Base-by-base conservation (phyloP, 2,113 vertebrate species). In the Amblyopsis rosae region DNA sequence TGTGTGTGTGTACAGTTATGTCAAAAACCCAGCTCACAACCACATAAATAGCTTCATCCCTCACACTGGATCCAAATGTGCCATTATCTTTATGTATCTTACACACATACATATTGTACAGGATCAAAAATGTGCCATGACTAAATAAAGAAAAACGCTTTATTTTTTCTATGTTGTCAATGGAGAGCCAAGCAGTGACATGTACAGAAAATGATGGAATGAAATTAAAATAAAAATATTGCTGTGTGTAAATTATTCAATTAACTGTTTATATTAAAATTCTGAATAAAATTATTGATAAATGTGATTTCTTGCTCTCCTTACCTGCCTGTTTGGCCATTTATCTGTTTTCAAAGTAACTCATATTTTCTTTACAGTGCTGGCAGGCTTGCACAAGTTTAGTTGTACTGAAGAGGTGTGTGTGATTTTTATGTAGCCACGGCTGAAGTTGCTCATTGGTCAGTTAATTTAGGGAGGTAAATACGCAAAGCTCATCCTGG, bases 251-350 rank as follows among this genome's bases (percentile, higher is more conserved):
- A 95, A 94, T 93, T 95, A 94, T 93, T 94, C 93, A 95, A 96
- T 96, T 94, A 96, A 94, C 92, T 96, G 95, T 98, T 98, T 96
- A 95, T 98, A 97, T 95, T 93, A 95, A 96, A 97, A 94, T 94
- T 94, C 92, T 93, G 93, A 98, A 97, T 96, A 95, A 95, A 97
- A 90, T 93, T 92, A 94, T 93, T 94, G 88, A 83, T 91, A 86
- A 93, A 90, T 82, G 84, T 41, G 41, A 46, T 55, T 82, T 54
- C 70, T 54, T 15, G 11, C 65, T 63, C 57, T 85, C 72, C 19
- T 72, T 79, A 32, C 79, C 47, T 54, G 1, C 19, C 19, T 56
- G 19, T 41, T 41, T 41, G 35, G 35, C 35, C n/a, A n/a, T 26
- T 26, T 26, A 2, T 26, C 26, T 26, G 26, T 26, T 26, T 26